Evolutionary conservation across 92 coral and sea anemone genomes (phyloP), one percentile per base, ranked within the genome.

Genomic region (Heteractis magnifica): DNA sequence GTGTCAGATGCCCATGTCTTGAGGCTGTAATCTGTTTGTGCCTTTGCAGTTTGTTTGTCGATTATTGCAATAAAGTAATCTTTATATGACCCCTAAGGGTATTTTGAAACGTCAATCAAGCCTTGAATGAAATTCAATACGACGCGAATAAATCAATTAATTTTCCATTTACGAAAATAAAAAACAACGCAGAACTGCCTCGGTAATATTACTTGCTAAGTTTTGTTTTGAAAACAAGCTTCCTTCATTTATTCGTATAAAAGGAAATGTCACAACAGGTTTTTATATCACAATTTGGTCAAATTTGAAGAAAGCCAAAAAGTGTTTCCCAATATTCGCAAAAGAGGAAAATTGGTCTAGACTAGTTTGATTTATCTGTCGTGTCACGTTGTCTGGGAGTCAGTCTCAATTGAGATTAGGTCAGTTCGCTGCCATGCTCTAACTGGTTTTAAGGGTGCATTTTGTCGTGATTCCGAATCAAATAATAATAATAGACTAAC

Each of bases 51-150:
- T 41, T 80, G 84, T 81, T 81, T 81, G 84, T 81, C 84, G 76
- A 81, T 81, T 81, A 70, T 81, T 51, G 52, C 62, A 81, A 70
- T 81, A 51, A 80, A 81, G 58, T 81, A 81, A 81, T 81, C 84
- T 49, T 71, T 19, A 51, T 68, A 65, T 81, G 53, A 58, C 77
- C 84, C 84, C 60, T 81, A 53, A 10, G 77, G 84, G 20, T 81
- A 81, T 81, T 60, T 81, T 44, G 48, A 60, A 81, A 81, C 12
- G 84, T 81, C 74, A 81, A 34, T 71, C 84, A 81, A 68, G 84
- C 76, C 65, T 71, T 60, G 75, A 81, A 81, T 68, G 77, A 81
- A 81, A 81, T 81, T 51, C 77, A 62, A 81, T 81, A 71, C 56
- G 84, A 81, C 23, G 84, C 73, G 48, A 26, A 68, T 51, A 81